phyloP scores from a whole-genome alignment of 2,113 vertebrate genomes.

The Dunckerocampus dactyliophorus region DNA sequence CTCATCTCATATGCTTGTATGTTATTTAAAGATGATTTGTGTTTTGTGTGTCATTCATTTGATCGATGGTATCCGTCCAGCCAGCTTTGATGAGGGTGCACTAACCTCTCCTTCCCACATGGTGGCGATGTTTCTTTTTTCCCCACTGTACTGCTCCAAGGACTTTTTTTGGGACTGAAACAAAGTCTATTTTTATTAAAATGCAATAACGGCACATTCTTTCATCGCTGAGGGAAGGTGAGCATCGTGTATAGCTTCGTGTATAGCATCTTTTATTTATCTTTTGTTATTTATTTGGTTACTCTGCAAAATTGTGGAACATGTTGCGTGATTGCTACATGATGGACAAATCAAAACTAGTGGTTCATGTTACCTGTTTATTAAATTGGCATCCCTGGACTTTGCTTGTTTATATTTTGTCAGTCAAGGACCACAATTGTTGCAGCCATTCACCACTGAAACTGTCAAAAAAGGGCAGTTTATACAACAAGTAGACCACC shows the following conservation, averaged over 20 bases:
- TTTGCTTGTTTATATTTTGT: neutral
- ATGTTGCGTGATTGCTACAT: conserved; percentile 3
- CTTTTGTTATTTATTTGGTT: conserved; percentile 55
- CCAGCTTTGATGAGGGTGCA: conserved; percentile 57
- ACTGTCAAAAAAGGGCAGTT: neutral
- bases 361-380: neutral
- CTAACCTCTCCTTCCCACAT: conserved; percentile 47
- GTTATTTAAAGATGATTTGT: conserved; percentile 29
- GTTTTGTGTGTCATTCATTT: conserved; percentile 11
- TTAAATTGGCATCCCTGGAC: neutral
- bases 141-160: conserved; percentile 34
- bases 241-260: neutral
- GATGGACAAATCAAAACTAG: neutral
- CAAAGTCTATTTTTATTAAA: conserved; percentile 59
- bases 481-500: neutral
- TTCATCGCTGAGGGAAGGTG: conserved; percentile 27
- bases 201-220: conserved; percentile 49
- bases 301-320: neutral
- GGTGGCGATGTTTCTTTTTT: conserved; percentile 41
- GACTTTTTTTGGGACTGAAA: conserved; percentile 29
- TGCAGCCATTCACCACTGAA: neutral
- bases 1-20: conserved; percentile 13
- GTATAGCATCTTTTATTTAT: conserved; percentile 22
- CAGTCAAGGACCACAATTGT: neutral
- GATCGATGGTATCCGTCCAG: conserved; percentile 44